A percentile compares a stretch with the other conserved stretches of the same genome.
Evolutionary conservation across 2,113 vertebrate genomes (phyloP).

Genomic region (Pelecanoides urinatrix): DNA sequence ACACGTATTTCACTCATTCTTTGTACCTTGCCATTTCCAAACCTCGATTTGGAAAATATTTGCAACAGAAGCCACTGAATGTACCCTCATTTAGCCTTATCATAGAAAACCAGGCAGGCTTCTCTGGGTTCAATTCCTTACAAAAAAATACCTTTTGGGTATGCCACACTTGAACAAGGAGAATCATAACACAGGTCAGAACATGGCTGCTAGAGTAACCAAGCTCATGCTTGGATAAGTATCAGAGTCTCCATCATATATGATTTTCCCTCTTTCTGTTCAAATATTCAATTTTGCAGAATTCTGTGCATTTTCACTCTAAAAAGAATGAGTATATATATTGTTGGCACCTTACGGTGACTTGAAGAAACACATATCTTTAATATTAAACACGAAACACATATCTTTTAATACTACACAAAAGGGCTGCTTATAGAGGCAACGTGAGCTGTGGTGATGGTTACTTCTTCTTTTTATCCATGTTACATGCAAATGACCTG

Average conservation of each 20-base stretch:
- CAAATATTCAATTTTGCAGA: not conserved
- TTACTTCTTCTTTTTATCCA: not conserved
- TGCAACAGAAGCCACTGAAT: not conserved
- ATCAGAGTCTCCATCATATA: not conserved
- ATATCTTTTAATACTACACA: not conserved
- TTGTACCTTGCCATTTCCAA: not conserved
- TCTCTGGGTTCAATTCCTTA: not conserved
- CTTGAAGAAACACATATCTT: not conserved
- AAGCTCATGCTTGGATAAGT: not conserved
- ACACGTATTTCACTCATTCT: not conserved
- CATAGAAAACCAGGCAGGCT: not conserved
- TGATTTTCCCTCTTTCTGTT: not conserved
- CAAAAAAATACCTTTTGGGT: not conserved
- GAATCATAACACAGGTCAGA: not conserved
- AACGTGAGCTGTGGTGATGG: not conserved
- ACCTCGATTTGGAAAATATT: not conserved
- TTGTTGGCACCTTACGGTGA: not conserved
- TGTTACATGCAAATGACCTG: not conserved
- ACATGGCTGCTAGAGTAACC: not conserved
- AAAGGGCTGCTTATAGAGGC: not conserved
- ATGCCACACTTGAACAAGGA: not conserved
- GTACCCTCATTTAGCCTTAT: not conserved
- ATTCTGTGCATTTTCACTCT: not conserved
- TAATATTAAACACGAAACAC: not conserved
- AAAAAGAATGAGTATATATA: not conserved